phyloP scores from a whole-genome alignment of 2,888 invertebrate genomes.

The Scaptomyza caliginosa region DNA sequence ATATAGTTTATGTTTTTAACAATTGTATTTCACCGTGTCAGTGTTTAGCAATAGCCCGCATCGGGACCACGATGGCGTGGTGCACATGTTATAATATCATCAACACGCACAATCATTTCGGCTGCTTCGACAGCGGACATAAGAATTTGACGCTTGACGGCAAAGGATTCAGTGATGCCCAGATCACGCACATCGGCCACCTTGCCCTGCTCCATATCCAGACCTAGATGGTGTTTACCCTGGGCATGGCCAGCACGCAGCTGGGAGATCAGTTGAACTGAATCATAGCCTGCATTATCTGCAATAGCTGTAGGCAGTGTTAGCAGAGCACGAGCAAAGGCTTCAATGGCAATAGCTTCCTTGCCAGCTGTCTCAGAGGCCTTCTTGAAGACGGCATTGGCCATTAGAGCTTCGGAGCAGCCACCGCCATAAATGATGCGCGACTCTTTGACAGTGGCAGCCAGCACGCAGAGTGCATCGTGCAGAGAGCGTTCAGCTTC shows the following conservation, averaged over 20 bases:
- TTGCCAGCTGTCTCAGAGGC: slow-evolving; percentile 97
- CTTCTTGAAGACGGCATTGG: slow-evolving; percentile 93
- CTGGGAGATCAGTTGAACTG: slow-evolving; percentile 96
- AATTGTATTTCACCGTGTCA: too few species aligned
- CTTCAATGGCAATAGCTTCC: slow-evolving; percentile 98
- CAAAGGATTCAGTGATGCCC: slow-evolving; percentile 98
- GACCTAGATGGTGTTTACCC: slow-evolving; percentile 88
- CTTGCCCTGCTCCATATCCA: slow-evolving; percentile 95
- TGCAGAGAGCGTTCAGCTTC: slow-evolving; percentile 99
- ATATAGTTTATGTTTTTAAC: too few species aligned
- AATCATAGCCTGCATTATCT: slow-evolving; percentile 99
- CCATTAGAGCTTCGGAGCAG: slow-evolving; percentile 98
- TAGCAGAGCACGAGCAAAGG: slow-evolving; percentile 95
- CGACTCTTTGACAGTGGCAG: slow-evolving; percentile 97
- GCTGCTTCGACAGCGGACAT: slow-evolving; percentile 98
- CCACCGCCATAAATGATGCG: slow-evolving; percentile 96
- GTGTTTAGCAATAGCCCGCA: slow-evolving; percentile 86
- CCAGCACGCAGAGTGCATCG: slow-evolving; percentile 98
- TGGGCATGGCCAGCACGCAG: slow-evolving; percentile 95
- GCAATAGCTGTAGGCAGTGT: slow-evolving; percentile 97
- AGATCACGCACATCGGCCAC: slow-evolving; percentile 95
- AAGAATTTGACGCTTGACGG: slow-evolving; percentile 97
- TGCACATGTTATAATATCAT: slow-evolving; percentile 97
- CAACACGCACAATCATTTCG: slow-evolving; percentile 99
- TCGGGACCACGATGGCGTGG: slow-evolving; percentile 95